Evolutionary conservation across 2,113 vertebrate genomes (phyloP).

Genomic region (Phasianus colchicus): DNA sequence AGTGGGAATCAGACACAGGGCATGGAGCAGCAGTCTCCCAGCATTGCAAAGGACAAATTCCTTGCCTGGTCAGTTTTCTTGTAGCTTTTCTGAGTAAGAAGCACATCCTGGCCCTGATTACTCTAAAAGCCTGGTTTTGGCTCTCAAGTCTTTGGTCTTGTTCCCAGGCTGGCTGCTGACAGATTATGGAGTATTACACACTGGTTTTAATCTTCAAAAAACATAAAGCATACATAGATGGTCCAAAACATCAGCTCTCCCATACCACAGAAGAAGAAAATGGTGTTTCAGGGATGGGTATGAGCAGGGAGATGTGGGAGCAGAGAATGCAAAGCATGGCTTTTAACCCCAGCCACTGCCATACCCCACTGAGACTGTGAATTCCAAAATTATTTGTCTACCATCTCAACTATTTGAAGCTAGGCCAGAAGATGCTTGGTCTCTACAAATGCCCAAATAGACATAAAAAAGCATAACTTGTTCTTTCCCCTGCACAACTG

Average conservation of each 20-base stretch:
- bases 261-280: conserved; percentile 18
- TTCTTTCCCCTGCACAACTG: neutral
- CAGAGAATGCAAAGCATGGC: neutral
- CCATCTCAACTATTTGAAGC: neutral
- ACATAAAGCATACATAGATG: conserved; percentile 45
- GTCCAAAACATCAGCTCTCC: conserved; percentile 8
- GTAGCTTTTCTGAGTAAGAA: conserved; percentile 28
- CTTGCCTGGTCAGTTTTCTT: conserved; percentile 11
- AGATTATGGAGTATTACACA: conserved; percentile 43
- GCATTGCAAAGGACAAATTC: neutral
- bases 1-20: neutral
- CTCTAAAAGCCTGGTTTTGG: conserved; percentile 49
- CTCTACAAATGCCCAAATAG: neutral
- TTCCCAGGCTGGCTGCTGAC: conserved; percentile 58
- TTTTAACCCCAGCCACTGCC: neutral
- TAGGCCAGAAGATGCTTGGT: neutral
- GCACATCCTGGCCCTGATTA: conserved; percentile 27
- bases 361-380: neutral
- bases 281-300: neutral
- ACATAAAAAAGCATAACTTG: neutral
- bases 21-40: neutral
- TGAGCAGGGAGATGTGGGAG: neutral
- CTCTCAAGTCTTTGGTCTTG: conserved; percentile 38
- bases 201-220: conserved; percentile 53
- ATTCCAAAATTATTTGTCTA: neutral